These are phyloP conservation scores for Oryzias dopingdopingensis DNA, from an alignment of 2,797 vertebrate species.

Conservation along the genomic window DNA sequence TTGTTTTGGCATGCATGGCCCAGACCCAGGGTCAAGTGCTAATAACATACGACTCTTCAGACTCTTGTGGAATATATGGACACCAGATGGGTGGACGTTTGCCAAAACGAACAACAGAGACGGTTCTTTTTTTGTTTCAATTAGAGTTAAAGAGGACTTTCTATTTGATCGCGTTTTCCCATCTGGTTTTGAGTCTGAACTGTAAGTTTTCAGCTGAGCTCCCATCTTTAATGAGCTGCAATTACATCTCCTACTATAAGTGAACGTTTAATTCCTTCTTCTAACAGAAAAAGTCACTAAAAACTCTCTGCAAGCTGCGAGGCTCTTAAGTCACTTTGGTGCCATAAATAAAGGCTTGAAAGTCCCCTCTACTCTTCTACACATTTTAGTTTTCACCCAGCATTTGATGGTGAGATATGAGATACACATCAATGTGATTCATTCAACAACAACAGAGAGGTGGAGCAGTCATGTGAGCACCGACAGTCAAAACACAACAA, in stretches of 20 bases:
- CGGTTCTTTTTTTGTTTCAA: slow-evolving; percentile 24
- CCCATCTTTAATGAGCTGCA: slow-evolving; percentile 30
- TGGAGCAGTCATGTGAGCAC: too few relatives aligned
- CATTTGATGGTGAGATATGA: too few relatives aligned
- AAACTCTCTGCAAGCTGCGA: not conserved
- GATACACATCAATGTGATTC: too few relatives aligned
- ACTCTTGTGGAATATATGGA: slow-evolving; percentile 22
- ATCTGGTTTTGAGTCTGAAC: slow-evolving; percentile 12
- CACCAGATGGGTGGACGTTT: slow-evolving; percentile 37
- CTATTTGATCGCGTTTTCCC: slow-evolving; percentile 10
- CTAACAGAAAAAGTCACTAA: slow-evolving; percentile 2
- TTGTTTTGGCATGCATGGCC: slow-evolving; percentile 58
- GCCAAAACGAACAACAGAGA: slow-evolving; percentile 25
- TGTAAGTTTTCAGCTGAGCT: slow-evolving; percentile 11
- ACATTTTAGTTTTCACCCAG: too few relatives aligned
- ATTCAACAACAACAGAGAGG: too few relatives aligned
- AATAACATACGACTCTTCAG: slow-evolving; percentile 29
- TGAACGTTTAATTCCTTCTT: slow-evolving; percentile 27
- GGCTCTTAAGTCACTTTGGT: slow-evolving; percentile 9
- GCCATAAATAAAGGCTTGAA: slow-evolving; percentile 27
- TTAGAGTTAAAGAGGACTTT: slow-evolving; percentile 19
- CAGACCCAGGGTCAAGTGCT: slow-evolving; percentile 54
- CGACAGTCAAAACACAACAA: too few relatives aligned
- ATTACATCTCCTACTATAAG: slow-evolving; percentile 26
- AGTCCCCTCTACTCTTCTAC: slow-evolving; percentile 6